Evolutionary conservation across 2,113 vertebrate species (phyloP), one percentile per base, ranked within the genome.

Genomic region (Colinus virginianus): DNA sequence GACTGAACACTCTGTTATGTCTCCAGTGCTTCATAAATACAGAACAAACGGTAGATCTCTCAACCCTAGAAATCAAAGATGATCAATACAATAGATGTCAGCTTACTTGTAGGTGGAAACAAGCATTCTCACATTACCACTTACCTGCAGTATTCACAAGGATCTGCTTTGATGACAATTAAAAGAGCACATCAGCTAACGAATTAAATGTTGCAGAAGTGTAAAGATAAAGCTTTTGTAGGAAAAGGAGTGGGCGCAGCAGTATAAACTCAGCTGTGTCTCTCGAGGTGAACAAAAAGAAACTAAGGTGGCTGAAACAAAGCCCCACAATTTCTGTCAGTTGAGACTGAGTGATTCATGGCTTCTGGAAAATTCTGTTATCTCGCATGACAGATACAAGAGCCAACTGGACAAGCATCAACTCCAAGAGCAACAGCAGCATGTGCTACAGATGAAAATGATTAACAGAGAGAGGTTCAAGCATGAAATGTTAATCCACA

Each of bases 381-480:
- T 49, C 67, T 45, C 32, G 30, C 20, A 42, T 5, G 4, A 18
- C 23, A 48, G 28, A 7, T 64, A 40, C 51, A 81, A 43, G 9
- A 87, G 75, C 81, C 91, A 94, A 59, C 58, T 82, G 87, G 91
- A 82, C 70, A 84, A 43, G 42, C 51, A 92, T 56, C 87, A 92
- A 36, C 75, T 32, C 67, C 20, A 63, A 30, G 70, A 84, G 78
- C 43, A 78, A 16, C 22, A 69, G 34, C 1, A 0, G 58, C 66
- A 58, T 0, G 0, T 76, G 76, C 45, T 58, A 36, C n/a, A 82
- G 67, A 84, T 46, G 45, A 58, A 40, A 81, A 81, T 63, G 12
- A 80, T 78, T 66, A 87, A 59, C 19, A 36, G 69, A 43, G 61
- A 93, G 32, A 77, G 9, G 19, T 38, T 46, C 0, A 0, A 30